Evolutionary conservation across 2,113 vertebrate genomes (phyloP).

Genomic region (Cyprinus carpio): DNA sequence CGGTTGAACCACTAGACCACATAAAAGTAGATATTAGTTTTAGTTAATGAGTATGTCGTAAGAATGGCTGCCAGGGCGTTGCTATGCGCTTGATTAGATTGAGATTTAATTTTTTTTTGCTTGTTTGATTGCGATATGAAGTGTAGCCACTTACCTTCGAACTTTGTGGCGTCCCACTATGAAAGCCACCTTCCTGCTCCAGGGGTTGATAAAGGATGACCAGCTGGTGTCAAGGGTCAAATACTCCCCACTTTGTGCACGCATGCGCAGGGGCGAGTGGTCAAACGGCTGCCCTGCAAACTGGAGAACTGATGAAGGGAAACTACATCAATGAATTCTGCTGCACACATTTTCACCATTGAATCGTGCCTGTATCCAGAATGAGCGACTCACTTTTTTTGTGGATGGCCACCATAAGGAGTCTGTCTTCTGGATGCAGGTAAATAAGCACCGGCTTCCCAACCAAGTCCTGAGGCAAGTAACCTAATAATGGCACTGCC

Average conservation of each 20-base stretch:
- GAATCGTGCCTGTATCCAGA: not conserved
- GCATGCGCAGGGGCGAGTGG: slow-evolving; percentile 83
- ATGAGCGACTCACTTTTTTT: slow-evolving; percentile 82
- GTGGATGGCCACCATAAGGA: slow-evolving; percentile 88
- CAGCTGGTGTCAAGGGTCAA: slow-evolving; percentile 91
- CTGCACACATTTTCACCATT: not conserved
- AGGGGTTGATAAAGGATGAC: slow-evolving; percentile 90
- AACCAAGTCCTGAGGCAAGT: slow-evolving; percentile 87
- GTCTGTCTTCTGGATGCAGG: slow-evolving; percentile 87
- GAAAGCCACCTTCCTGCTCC: slow-evolving; percentile 90
- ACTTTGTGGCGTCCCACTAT: slow-evolving; percentile 91
- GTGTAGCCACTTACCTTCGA: slow-evolving; percentile 77
- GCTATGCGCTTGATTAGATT: too few relatives aligned
- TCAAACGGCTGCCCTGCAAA: slow-evolving; percentile 85
- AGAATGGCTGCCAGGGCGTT: too few relatives aligned
- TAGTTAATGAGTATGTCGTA: not conserved
- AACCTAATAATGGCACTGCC: slow-evolving; percentile 84
- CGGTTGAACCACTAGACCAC: too few relatives aligned
- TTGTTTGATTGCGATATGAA: too few relatives aligned
- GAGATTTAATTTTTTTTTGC: too few relatives aligned
- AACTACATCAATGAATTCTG: not conserved
- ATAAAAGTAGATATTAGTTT: not conserved
- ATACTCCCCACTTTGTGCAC: slow-evolving; percentile 84
- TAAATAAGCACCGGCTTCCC: slow-evolving; percentile 84
- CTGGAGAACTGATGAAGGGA: slow-evolving; percentile 77